Evolutionary conservation across 2,113 vertebrate genomes (phyloP), one percentile per base, ranked within the genome.

Genomic region (Hippoglossus stenolepis): DNA sequence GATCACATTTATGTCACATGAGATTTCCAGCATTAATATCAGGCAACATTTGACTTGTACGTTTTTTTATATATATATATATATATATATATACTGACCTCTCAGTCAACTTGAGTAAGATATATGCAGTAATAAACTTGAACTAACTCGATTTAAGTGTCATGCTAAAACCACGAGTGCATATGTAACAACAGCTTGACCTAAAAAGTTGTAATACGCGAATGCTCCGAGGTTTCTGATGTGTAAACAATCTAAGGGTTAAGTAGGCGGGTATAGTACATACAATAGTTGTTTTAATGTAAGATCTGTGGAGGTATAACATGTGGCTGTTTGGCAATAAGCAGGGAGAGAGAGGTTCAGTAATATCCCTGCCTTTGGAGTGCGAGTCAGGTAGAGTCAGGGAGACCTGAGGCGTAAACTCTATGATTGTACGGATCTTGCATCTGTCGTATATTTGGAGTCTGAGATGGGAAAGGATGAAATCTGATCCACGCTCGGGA

Each of bases 371-470:
- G 91, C 77, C 79, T 87, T 91, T 73, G 71, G 80, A 85, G 84
- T 65, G 75, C 49, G 77, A 86, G 75, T 79, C 77, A 81, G 84
- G 72, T 84, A 84, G 82, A 85, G 68, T 83, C 21, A 8, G 75
- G 77, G 78, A 83, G 81, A 92, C 94, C 94, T 95, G 93, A 94
- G 94, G 88, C 68, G 80, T 70, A 70, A 77, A 87, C 76, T 72
- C 82, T 78, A 38, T 88, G 92, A 93, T 92, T 92, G 91, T 92
- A 92, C 86, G 80, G 76, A 82, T 86, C 79, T 89, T 90, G 85
- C 84, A 89, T 86, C 69, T 66, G 71, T 69, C 71, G 57, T 72
- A 31, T 28, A 64, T 64, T 67, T 65, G 73, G 73, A 69, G 51
- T 79, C 70, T 28, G 40, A 49, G 61, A 70, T 62, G 70, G 35